Evolutionary conservation across 2,113 vertebrate genomes (phyloP), one percentile per base, ranked within the genome.

Genomic region (Phasianus colchicus): DNA sequence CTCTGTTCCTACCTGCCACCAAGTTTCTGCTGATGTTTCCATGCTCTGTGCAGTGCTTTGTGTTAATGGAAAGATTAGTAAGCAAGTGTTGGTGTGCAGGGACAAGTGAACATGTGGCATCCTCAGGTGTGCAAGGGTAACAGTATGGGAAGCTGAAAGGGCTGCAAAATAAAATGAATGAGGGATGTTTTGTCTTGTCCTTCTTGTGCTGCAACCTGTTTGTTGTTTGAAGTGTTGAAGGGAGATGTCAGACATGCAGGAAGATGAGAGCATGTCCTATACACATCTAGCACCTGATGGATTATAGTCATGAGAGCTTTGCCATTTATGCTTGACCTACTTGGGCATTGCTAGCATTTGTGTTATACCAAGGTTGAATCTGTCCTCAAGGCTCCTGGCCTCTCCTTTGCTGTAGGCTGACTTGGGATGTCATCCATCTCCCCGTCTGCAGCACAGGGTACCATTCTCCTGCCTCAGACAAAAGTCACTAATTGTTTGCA

Each of bases 121-220:
- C 64, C 50, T 76, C 54, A 75, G 30, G 9, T 1, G 1, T 38
- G 45, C 22, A 72, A 83, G 36, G 7, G 30, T 6, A 12, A n/a
- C 40, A 87, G 38, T 57, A 72, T 10, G 61, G 70, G 34, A 64
- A 89, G 65, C 52, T 1, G 13, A 83, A n/a, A 91, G 50, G 20
- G 3, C 52, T 86, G 73, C 29, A 75, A 77, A 94, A 94, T 83
- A 64, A 93, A 90, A 71, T 57, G 22, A 43, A 50, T 66, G n/a
- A 69, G 69, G 88, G 43, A 16, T 57, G 30, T 75, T 91, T 88
- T 65, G 42, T 50, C 67, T 47, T 65, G 83, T 86, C 90, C 88
- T 94, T 94, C 58, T 94, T 90, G 77, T 95, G 78, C 81, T 90
- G 94, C 88, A 92, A 81, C 30, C 57, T 1, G 2, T 88, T 92